phyloP scores from a whole-genome alignment of 2,113 vertebrate genomes.

The Callaeas wilsoni region DNA sequence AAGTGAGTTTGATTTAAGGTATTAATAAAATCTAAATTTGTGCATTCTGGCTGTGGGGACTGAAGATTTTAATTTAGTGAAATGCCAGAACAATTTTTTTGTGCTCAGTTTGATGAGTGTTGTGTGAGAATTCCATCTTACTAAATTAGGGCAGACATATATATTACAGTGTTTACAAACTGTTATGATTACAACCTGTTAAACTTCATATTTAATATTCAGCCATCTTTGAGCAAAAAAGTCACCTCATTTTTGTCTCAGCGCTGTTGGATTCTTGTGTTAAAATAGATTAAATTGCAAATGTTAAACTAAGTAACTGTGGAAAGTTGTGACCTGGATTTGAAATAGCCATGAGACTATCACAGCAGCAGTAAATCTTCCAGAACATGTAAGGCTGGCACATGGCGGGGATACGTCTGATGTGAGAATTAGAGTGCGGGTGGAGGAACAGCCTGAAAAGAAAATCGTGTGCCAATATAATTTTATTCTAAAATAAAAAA shows the following conservation, averaged over 20 bases:
- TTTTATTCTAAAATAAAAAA: neutral
- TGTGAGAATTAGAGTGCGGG: neutral
- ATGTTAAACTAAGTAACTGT: constrained; percentile 28
- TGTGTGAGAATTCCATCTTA: constrained; percentile 48
- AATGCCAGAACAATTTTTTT: constrained; percentile 64
- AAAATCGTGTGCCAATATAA: neutral
- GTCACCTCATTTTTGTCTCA: constrained; percentile 27
- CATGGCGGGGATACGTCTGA: neutral
- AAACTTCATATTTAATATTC: constrained; percentile 64
- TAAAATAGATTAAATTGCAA: constrained; percentile 58
- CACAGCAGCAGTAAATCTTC: constrained; percentile 30
- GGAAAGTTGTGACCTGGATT: constrained; percentile 56
- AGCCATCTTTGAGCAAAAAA: constrained; percentile 29
- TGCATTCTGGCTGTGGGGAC: constrained; percentile 56
- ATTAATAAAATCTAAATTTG: constrained; percentile 74
- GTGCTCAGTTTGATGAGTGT: constrained; percentile 56
- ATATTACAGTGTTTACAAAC: constrained; percentile 58
- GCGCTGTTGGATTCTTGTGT: neutral
- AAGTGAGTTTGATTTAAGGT: constrained; percentile 74
- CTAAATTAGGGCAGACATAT: constrained; percentile 63
- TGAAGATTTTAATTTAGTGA: constrained; percentile 71
- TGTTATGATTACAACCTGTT: constrained; percentile 68
- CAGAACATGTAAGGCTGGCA: neutral
- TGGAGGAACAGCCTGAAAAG: neutral
- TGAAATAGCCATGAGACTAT: constrained; percentile 39